Percentiles rank a stretch among this genome's conserved stretches.
Evolutionary conservation across 2,888 invertebrate genomes (phyloP).

Genomic region (Timema cristinae): DNA sequence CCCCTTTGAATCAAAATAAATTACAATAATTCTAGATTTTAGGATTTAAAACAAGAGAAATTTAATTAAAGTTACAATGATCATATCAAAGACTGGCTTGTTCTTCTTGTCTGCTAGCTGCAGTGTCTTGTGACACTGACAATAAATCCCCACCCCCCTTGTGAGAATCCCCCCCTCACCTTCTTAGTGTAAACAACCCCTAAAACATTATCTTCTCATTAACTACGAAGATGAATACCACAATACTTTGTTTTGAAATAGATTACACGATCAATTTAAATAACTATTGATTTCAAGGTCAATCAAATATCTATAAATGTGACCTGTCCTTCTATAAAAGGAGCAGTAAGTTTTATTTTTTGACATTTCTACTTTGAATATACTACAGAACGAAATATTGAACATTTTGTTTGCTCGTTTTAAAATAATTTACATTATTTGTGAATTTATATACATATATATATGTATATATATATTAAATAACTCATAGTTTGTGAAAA

Average conservation of each 20-base stretch:
- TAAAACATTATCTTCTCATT: constrained; percentile 4
- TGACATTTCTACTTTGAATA: no score
- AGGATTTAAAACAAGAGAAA: constrained; percentile 1
- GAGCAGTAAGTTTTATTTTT: no score
- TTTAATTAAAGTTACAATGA: background rate
- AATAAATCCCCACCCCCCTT: background rate
- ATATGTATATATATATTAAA: no score
- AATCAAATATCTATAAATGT: no score
- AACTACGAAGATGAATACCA: constrained; percentile 7
- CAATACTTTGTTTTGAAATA: background rate
- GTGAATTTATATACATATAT: no score
- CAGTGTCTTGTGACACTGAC: background rate
- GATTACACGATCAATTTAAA: no score
- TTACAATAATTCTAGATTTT: constrained; percentile 7
- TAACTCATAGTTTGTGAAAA: no score
- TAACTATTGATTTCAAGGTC: no score
- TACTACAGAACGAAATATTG: no score
- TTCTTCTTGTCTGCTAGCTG: background rate
- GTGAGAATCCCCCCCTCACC: background rate
- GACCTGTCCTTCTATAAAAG: no score
- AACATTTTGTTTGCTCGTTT: no score
- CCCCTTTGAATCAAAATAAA: constrained; percentile 11
- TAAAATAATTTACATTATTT: no score
- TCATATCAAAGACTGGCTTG: constrained; percentile 16
- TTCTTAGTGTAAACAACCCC: background rate